These are phyloP conservation scores for Zoanthus sansibaricus DNA, from an alignment of 92 coral and sea anemone species.

Conservation along the genomic window DNA sequence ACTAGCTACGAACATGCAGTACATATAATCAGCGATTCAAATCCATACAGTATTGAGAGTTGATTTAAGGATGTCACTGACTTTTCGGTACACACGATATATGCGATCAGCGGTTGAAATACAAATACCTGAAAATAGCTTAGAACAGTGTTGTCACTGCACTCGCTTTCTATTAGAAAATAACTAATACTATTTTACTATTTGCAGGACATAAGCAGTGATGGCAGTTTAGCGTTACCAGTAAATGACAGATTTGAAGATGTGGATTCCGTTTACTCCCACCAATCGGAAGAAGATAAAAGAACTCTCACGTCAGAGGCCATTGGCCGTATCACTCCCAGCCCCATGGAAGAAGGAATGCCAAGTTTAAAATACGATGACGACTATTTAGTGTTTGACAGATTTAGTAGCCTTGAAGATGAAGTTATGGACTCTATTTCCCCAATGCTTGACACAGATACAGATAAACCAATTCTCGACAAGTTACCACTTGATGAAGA, in stretches of 20 bases:
- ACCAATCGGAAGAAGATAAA: constrained; percentile 81
- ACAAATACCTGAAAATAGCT: too few species aligned
- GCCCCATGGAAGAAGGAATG: constrained; percentile 83
- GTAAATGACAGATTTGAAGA: constrained; percentile 52
- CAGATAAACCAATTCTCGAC: constrained; percentile 62
- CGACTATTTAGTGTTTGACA: constrained; percentile 72
- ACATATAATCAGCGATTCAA: too few species aligned
- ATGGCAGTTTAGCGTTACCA: constrained; percentile 63
- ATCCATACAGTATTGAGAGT: too few species aligned
- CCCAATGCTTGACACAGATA: constrained; percentile 66
- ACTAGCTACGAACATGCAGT: too few species aligned
- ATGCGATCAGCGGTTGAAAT: too few species aligned
- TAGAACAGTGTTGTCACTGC: too few species aligned
- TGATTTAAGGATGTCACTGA: too few species aligned
- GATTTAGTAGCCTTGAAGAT: constrained; percentile 61
- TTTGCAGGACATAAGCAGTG: constrained; percentile 70
- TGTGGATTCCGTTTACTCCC: constrained; percentile 67
- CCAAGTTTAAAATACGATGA: constrained; percentile 52
- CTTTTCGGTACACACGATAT: too few species aligned
- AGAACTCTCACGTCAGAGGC: constrained; percentile 91
- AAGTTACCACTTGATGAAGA: constrained; percentile 92
- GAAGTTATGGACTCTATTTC: constrained; percentile 65
- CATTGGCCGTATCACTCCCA: constrained; percentile 80
- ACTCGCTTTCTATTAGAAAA: too few species aligned
- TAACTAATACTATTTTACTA: not conserved